phyloP scores from a whole-genome alignment of 2,888 invertebrate genomes.

The Eristalis tenax region DNA sequence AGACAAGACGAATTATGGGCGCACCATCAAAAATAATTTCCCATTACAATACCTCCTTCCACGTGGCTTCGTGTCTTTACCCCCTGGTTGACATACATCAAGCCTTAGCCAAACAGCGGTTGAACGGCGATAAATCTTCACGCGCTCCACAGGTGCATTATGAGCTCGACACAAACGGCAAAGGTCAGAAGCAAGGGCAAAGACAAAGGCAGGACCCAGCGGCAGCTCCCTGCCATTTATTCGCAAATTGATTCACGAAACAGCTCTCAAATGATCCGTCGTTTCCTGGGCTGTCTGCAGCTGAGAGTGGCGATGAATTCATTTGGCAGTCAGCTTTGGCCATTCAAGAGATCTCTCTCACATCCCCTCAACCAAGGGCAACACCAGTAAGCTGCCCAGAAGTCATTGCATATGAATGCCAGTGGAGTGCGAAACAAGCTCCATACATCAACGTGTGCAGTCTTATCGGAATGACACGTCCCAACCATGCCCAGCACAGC shows the following conservation, averaged over 20 bases:
- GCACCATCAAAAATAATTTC: constrained; percentile 3
- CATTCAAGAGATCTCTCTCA: background rate
- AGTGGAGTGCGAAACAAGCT: background rate
- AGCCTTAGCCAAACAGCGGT: background rate
- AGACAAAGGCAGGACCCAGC: too few relatives aligned
- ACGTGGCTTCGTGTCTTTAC: background rate
- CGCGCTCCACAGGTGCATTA: constrained; percentile 26
- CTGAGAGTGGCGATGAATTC: constrained; percentile 12
- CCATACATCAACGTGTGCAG: background rate
- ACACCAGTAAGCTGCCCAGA: background rate
- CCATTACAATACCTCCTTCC: background rate
- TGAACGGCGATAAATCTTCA: constrained; percentile 4
- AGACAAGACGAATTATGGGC: background rate
- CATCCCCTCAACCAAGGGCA: background rate
- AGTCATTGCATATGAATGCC: background rate
- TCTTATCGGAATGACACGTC: background rate
- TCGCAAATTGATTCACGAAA: constrained; percentile 18
- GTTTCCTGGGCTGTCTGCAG: constrained; percentile 22
- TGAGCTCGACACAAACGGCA: background rate
- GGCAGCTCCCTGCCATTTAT: background rate
- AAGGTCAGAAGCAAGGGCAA: background rate
- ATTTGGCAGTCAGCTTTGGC: background rate
- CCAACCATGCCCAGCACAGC: background rate
- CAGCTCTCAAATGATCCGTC: constrained; percentile 7
- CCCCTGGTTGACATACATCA: background rate